Evolutionary conservation across 2,797 vertebrate genomes (phyloP), one percentile per base, ranked within the genome.

Genomic region (Threskiornis aethiopicus): DNA sequence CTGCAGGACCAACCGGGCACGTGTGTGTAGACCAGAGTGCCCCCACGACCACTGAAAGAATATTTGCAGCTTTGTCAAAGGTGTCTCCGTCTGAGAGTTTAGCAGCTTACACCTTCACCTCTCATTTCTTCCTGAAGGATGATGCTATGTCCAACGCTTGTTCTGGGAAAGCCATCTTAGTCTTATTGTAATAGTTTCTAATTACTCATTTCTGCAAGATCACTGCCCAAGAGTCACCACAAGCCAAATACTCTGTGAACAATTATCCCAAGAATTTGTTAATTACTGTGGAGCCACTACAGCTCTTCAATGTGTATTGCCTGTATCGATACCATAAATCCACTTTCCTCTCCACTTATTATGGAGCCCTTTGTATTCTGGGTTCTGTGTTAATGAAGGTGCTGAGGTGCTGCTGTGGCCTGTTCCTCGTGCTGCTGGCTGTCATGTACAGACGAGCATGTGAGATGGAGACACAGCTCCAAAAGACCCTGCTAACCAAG

Each of bases 211-310:
- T 82, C 91, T 89, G 57, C 72, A 81, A 64, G 57, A 70, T 86
- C 31, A 13, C 73, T n/a, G 75, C 51, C 80, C 66, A 71, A 88
- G 37, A 80, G 67, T 83, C 70, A 85, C 89, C 59, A n/a, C 51
- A 70, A 93, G 78, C 76, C 91, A 84, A 87, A 93, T 28, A 17
- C 62, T 91, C 72, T 84, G 58, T 81, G 64, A 92, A 28, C 10
- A 41, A 91, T 94, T 94, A 92, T 52, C 55, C 44, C 47, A 79
- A 85, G 77, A 47, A 82, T 52, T 87, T 79, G 31, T 87, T 93
- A 93, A 87, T 93, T 85, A 89, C 64, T 22, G 11, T 80, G 82
- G 54, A 89, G 72, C 64, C 65, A 22, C 75, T 80, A 19, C 82
- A 85, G 47, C 78, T 73, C 49, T 95, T 84, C 49, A 52, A 72